Percentiles rank a stretch among this genome's conserved stretches.
Evolutionary conservation across 1,140 invertebrate genomes (phyloP).

Genomic region (Formica exsecta): DNA sequence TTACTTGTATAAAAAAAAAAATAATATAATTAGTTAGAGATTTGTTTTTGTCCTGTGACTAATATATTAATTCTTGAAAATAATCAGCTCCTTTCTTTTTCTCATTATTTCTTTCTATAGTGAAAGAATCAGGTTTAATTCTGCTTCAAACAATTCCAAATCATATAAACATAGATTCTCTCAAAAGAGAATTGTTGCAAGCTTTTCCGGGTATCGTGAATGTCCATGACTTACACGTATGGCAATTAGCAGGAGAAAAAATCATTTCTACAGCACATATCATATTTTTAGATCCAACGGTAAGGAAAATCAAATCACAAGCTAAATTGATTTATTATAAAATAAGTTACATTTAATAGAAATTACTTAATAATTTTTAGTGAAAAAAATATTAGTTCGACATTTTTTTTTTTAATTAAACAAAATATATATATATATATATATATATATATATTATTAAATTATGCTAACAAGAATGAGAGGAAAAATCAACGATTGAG

Average conservation of each 20-base stretch:
- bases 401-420: neutral
- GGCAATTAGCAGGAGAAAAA: conserved; percentile 91
- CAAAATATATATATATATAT: neutral
- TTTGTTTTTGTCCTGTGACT: too few relatives aligned
- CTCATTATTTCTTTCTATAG: conserved; percentile 83
- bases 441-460: neutral
- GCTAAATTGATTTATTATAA: conserved; percentile 5
- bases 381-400: neutral
- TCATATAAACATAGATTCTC: conserved; percentile 90
- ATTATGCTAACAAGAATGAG: too few relatives aligned
- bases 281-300: conserved; percentile 89
- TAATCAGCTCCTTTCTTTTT: neutral
- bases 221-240: conserved; percentile 94
- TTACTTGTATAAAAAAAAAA: neutral
- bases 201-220: conserved; percentile 93
- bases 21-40: too few relatives aligned
- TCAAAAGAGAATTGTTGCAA: conserved; percentile 89
- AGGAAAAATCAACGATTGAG: too few relatives aligned
- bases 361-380: neutral
- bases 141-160: conserved; percentile 93
- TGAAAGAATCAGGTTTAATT: conserved; percentile 93
- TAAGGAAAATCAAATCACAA: conserved; percentile 76
- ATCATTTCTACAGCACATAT: conserved; percentile 92
- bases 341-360: neutral
- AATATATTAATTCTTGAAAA: conserved; percentile 1